phyloP scores from a whole-genome alignment of 2,888 invertebrate genomes.

The Acleris laterana region DNA sequence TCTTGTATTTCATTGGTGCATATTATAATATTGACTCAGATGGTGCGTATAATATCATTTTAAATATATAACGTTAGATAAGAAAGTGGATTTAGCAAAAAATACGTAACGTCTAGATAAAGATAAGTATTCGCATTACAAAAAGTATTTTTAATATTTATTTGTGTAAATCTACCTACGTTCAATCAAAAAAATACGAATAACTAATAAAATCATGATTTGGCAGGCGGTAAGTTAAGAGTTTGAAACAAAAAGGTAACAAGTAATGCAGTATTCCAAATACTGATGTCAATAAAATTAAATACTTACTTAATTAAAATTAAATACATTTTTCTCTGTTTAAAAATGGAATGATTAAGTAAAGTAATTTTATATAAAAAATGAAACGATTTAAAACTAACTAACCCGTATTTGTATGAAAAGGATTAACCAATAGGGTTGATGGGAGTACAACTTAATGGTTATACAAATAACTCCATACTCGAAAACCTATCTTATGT shows the following conservation, averaged over 20 bases:
- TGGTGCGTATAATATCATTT: not conserved
- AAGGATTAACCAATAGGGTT: no score
- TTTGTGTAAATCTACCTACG: not conserved
- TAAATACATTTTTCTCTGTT: not conserved
- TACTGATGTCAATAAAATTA: not conserved
- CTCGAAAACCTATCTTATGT: no score
- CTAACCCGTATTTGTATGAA: no score
- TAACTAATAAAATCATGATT: no score
- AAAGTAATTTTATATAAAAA: conserved; percentile 10
- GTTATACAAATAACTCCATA: no score
- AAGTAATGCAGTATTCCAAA: no score
- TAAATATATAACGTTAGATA: not conserved
- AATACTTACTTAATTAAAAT: not conserved
- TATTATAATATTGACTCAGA: conserved; percentile 20
- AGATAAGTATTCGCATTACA: conserved; percentile 16
- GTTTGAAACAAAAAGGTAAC: no score
- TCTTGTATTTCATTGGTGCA: not conserved
- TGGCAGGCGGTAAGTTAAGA: no score
- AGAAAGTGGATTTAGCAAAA: conserved; percentile 22
- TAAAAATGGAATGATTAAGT: conserved; percentile 29
- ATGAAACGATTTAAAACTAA: conserved; percentile 10
- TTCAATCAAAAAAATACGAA: not conserved
- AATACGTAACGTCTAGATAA: conserved; percentile 23
- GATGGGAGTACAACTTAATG: no score
- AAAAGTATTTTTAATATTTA: conserved; percentile 13